Evolutionary conservation across 1,140 invertebrate genomes (phyloP), one percentile per base, ranked within the genome.

Genomic region (Ridgeia piscesae): DNA sequence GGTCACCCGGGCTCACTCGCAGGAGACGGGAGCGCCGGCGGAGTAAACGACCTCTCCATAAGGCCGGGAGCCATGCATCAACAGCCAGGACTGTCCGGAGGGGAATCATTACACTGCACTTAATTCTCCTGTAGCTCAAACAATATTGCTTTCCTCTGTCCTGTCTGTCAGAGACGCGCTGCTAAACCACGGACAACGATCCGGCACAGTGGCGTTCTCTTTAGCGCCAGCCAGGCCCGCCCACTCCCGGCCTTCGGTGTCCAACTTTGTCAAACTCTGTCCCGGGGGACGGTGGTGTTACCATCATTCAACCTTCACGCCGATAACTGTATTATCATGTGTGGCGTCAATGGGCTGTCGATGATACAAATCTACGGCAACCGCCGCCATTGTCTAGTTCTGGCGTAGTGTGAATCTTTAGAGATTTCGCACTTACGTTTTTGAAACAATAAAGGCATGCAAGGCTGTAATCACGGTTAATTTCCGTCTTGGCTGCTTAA

Each of bases 91-190:
- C 6, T 17, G 58, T 77, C 58, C 58, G 58, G 58, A 27, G 58
- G 58, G 58, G 58, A 77, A 77, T 77, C 58, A 77, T 77, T 77
- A 77, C 58, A 77, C 58, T 77, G 58, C 58, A 77, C 58, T 77
- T 77, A 77, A 77, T 77, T 77, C 58, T 77, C 58, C 6, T 17
- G 11, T 2, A 77, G 58, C 58, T 77, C 58, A 77, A 77, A 77
- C 58, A 77, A 77, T 77, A 77, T 77, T 77, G 58, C 58, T 77
- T 77, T 77, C 58, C 58, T 31, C 58, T 77, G 58, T 77, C 58
- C 58, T 21, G 58, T 21, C 58, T 77, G 58, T 77, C 58, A 77
- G 58, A 77, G 58, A 77, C 11, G 11, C 11, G 58, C 58, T 77
- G 58, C 58, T 77, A 77, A 77, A 77, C 58, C 58, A 77, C 58